Base-by-base conservation (phyloP, 2,797 vertebrate genomes). In the Numenius phaeopus region DNA sequence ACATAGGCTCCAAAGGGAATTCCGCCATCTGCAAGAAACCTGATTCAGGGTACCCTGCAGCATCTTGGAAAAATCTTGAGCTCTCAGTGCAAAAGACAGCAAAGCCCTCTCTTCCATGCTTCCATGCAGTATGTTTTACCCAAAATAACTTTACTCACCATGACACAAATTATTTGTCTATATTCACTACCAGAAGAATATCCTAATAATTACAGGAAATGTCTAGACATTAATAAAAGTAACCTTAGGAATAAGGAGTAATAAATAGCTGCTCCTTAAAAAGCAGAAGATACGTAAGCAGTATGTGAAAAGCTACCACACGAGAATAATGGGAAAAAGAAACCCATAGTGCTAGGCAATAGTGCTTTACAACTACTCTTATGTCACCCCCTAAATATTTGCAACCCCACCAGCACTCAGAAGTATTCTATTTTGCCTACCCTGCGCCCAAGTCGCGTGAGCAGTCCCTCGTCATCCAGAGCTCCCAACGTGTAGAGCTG, bases 1-100 rank as follows among this genome's bases (percentile, higher is more conserved):
- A 94, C 99, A 99, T 99, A 11, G 99, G 99, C 98, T 99, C 99
- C 98, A 99, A 97, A 46, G 99, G 99, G 91, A 99, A 99, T 97
- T 99, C 99, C 0, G 99, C 99, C 99, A 99, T 99, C 99, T 99
- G 96, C 76, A 96, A 97, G 65, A 82, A 89, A 95, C 8, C 1
- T 7, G 15, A 52, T 70, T 62, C 72, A 93, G 73, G 22, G 11
- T 18, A 77, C 27, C 19, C 49, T 34, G 20, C 34, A 72, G 47
- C 18, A 47, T 6, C 70, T 37, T 23, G 7, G 27, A 65, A 89
- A 95, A 64, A 42, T 9, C 40, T 7, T 6, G 2, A 81, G 18
- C 59, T n/a, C 55, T 24, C 34, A 55, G 26, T 17, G 42, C 23
- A 70, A 55, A 39, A 78, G 22, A 69, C 22, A 79, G 30, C 50